These are phyloP conservation scores for Polypedilum pembai DNA, from an alignment of 1,140 invertebrate genomes.

Conservation along the genomic window DNA sequence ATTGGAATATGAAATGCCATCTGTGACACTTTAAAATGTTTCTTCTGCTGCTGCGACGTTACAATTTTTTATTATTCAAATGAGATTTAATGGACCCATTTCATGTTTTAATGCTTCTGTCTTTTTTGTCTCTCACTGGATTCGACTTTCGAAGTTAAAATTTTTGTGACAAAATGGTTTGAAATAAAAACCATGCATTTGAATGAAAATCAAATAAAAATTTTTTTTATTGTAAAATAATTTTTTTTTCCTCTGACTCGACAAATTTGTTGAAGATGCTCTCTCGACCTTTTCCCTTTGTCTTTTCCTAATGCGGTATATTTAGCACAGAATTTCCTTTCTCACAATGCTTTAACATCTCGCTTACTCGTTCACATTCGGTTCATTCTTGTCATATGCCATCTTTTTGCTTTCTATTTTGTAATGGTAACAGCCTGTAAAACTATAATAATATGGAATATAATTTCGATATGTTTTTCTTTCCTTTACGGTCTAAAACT, in stretches of 20 bases:
- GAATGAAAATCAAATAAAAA: constrained; percentile 1
- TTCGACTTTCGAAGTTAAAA: too few species aligned
- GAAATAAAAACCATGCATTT: neutral
- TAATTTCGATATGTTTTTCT: neutral
- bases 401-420: constrained; percentile 12
- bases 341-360: too few species aligned
- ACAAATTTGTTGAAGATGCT: neutral
- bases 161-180: neutral
- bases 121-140: too few species aligned
- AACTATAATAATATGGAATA: constrained; percentile 19
- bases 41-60: neutral
- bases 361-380: too few species aligned
- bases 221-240: constrained; percentile 4
- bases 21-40: constrained; percentile 1
- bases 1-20: neutral
- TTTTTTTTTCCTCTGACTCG: neutral
- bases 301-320: neutral
- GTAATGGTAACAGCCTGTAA: neutral
- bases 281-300: neutral
- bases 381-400: neutral
- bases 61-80: constrained; percentile 21
- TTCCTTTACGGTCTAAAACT: neutral
- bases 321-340: too few species aligned
- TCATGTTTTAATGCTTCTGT: neutral
- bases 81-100: constrained; percentile 27